These are phyloP conservation scores for Reticulitermes lucifugus DNA, from an alignment of 2,888 invertebrate species.

Conservation along the genomic window DNA sequence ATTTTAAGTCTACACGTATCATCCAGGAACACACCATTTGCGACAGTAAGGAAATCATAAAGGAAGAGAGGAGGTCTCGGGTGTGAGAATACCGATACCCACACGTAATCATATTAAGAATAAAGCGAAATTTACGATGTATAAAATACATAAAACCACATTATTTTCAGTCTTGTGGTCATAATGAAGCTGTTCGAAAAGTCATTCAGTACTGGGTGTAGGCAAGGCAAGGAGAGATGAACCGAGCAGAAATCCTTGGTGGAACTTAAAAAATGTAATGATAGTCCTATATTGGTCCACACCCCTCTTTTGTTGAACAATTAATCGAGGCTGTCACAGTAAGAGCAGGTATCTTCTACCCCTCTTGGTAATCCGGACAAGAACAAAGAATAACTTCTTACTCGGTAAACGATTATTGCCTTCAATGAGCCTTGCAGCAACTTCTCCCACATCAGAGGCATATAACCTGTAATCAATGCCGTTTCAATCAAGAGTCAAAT, in stretches of 20 bases:
- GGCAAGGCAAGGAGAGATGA: neutral
- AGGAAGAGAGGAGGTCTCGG: too few relatives aligned
- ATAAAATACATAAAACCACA: too few relatives aligned
- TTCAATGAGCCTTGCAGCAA: neutral
- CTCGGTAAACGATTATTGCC: neutral
- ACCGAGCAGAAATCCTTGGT: neutral
- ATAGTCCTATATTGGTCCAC: constrained; percentile 36
- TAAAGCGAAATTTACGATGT: too few relatives aligned
- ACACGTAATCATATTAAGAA: too few relatives aligned
- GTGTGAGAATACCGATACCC: too few relatives aligned
- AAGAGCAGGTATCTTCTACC: constrained; percentile 15
- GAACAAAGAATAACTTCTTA: constrained; percentile 24
- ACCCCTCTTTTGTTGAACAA: constrained; percentile 32
- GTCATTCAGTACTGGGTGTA: neutral
- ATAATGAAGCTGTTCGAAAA: neutral
- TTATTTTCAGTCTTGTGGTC: too few relatives aligned
- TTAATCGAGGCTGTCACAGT: constrained; percentile 37
- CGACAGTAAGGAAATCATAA: too few relatives aligned
- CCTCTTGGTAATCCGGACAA: neutral
- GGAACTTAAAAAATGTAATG: constrained; percentile 25
- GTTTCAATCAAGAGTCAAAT: constrained; percentile 47
- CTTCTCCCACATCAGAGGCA: constrained; percentile 13
- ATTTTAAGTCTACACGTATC: too few relatives aligned
- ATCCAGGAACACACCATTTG: too few relatives aligned
- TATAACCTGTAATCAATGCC: constrained; percentile 48